A percentile compares a stretch with the other conserved stretches of the same genome.
Conservation (phyloP, 2,888 invertebrate species). For the Parnassius orleans region DNA sequence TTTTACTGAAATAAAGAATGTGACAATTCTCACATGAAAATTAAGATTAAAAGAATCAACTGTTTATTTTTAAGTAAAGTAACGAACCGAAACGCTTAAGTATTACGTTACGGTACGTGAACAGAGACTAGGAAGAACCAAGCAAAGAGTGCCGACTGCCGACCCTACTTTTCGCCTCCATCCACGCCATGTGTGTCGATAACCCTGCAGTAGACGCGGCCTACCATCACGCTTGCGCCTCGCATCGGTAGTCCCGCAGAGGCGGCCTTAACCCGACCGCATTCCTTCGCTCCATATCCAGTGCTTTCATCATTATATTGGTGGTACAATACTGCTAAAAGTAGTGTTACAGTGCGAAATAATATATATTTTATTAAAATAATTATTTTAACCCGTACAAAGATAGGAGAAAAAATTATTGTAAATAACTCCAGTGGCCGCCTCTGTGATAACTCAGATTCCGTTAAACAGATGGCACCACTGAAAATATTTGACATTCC, state of each 20-base stretch:
- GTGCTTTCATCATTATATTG: not conserved
- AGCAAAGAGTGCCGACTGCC: conserved; percentile 45
- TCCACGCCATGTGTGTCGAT: conserved; percentile 70
- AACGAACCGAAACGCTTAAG: conserved; percentile 65
- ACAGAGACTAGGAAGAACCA: conserved; percentile 32
- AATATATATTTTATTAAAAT: not conserved
- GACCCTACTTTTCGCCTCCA: conserved; percentile 63
- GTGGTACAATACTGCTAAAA: no score
- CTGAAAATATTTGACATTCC: conserved; percentile 86
- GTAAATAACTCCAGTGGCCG: conserved; percentile 58
- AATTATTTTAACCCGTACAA: not conserved
- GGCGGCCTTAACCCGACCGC: conserved; percentile 64
- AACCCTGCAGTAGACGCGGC: conserved; percentile 70
- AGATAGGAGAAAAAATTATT: conserved; percentile 1
- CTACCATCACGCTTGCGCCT: conserved; percentile 71
- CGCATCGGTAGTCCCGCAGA: conserved; percentile 55
- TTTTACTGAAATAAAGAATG: not conserved
- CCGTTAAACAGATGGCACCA: conserved; percentile 82
- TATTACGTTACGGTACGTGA: conserved; percentile 53
- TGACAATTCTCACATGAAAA: not conserved
- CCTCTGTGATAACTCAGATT: conserved; percentile 62
- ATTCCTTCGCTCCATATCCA: conserved; percentile 59
- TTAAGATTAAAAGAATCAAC: conserved; percentile 6
- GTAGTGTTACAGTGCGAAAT: no score
- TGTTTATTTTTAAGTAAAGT: conserved; percentile 45